A percentile compares a stretch with the other conserved stretches of the same genome.
Conservation (phyloP, 1,140 invertebrate species). For the Atta cephalotes region DNA sequence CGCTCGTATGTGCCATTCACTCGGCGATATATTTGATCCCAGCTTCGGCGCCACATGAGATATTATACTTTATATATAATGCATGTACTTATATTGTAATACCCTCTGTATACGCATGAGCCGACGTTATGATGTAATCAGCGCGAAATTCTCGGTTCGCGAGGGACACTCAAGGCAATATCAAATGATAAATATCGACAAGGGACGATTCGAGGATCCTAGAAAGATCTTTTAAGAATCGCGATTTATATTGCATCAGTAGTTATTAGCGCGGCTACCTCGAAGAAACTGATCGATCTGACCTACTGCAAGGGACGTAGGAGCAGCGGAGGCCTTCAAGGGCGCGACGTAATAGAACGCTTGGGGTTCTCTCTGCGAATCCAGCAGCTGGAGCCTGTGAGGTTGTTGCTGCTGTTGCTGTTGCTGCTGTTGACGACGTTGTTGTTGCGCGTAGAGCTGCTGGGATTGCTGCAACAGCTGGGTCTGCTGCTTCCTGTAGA, state of each 20-base stretch:
- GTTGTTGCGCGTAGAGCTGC: constrained; percentile 91
- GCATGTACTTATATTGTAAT: constrained; percentile 49
- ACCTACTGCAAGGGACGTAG: constrained; percentile 86
- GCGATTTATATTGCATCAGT: constrained; percentile 54
- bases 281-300: constrained; percentile 94
- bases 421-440: constrained; percentile 88
- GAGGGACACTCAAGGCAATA: constrained; percentile 12
- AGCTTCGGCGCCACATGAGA: constrained; percentile 35
- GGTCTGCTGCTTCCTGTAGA: constrained; percentile 91
- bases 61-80: constrained; percentile 50
- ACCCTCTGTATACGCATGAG: constrained; percentile 33
- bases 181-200: constrained; percentile 40
- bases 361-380: constrained; percentile 84
- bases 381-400: constrained; percentile 84
- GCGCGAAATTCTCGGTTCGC: constrained; percentile 17
- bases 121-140: constrained; percentile 16
- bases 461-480: constrained; percentile 90
- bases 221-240: constrained; percentile 10
- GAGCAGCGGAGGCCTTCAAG: constrained; percentile 61
- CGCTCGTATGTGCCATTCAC: constrained; percentile 39
- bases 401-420: constrained; percentile 88
- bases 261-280: constrained; percentile 79
- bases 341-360: constrained; percentile 89
- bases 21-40: constrained; percentile 26
- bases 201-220: constrained; percentile 21